Percentiles rank a stretch among this genome's conserved stretches.
phyloP scores from a whole-genome alignment of 30 jellyfish, hydroid and myxozoan genomes.

The Hydractinia echinata region DNA sequence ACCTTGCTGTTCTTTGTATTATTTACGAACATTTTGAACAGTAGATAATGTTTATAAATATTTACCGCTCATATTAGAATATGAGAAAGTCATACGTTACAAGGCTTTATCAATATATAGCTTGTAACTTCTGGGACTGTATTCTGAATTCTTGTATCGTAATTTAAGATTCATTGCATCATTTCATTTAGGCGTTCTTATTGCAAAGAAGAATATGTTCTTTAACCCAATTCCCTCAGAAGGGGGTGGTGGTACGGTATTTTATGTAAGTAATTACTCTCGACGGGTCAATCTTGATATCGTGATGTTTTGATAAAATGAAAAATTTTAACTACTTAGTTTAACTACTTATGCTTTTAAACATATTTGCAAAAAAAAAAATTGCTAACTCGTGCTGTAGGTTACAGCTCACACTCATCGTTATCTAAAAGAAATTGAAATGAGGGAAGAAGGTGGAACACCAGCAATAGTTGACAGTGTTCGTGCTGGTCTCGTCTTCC shows the following conservation, averaged over 20 bases:
- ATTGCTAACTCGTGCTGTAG: neutral
- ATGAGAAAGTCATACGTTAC: no score
- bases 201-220: constrained; percentile 51
- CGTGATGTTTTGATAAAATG: neutral
- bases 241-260: constrained; percentile 54
- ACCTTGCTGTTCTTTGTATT: no score
- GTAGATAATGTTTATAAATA: no score
- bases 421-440: constrained; percentile 72
- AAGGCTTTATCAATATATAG: no score
- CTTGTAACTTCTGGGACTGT: no score
- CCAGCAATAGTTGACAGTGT: constrained; percentile 83
- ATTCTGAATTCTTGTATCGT: no score
- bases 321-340: neutral
- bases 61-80: no score
- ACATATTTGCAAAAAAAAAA: neutral
- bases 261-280: constrained; percentile 38
- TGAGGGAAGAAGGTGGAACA: constrained; percentile 95
- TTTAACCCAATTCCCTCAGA: constrained; percentile 33
- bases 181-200: constrained; percentile 26
- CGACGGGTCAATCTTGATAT: neutral
- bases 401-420: constrained; percentile 72
- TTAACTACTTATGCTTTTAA: neutral
- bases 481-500: constrained; percentile 90
- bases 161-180: neutral
- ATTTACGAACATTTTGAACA: no score